Percentiles rank a stretch among this genome's conserved stretches.
These are phyloP conservation scores for Notodonta dromedarius DNA, from an alignment of 2,888 invertebrate genomes.

Conservation along the genomic window DNA sequence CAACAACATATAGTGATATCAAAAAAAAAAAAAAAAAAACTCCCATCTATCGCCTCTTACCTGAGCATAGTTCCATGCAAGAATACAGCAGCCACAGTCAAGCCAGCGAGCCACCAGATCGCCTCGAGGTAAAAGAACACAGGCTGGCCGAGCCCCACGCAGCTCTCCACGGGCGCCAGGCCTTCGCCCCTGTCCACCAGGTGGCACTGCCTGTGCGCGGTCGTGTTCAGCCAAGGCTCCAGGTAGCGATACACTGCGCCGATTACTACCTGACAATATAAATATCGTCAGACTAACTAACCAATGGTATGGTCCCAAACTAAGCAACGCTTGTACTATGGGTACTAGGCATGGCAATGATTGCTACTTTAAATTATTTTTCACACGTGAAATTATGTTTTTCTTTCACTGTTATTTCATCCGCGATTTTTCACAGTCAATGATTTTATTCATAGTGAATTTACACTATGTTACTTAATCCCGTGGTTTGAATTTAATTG, in stretches of 20 bases:
- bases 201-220: slow-evolving; percentile 70
- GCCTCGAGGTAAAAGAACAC: slow-evolving; percentile 92
- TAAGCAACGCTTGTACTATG: no score
- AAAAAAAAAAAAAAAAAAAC: no score
- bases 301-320: no score
- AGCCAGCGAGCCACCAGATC: slow-evolving; percentile 89
- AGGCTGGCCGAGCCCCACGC: slow-evolving; percentile 91
- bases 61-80: slow-evolving; percentile 87
- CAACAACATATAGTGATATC: no score
- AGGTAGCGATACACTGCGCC: slow-evolving; percentile 67
- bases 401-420: no score
- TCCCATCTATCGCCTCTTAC: slow-evolving; percentile 55
- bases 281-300: neutral
- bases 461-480: no score
- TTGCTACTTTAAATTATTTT: no score
- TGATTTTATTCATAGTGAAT: no score
- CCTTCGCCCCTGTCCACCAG: slow-evolving; percentile 85
- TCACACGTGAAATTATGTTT: no score
- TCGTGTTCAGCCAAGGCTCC: slow-evolving; percentile 62
- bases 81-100: slow-evolving; percentile 88
- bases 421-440: no score
- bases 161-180: slow-evolving; percentile 87
- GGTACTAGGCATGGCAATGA: no score
- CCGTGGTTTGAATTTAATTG: no score
- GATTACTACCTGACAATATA: slow-evolving; percentile 61